Conservation (phyloP, 2,888 invertebrate species). For the Cetonia aurata region DNA sequence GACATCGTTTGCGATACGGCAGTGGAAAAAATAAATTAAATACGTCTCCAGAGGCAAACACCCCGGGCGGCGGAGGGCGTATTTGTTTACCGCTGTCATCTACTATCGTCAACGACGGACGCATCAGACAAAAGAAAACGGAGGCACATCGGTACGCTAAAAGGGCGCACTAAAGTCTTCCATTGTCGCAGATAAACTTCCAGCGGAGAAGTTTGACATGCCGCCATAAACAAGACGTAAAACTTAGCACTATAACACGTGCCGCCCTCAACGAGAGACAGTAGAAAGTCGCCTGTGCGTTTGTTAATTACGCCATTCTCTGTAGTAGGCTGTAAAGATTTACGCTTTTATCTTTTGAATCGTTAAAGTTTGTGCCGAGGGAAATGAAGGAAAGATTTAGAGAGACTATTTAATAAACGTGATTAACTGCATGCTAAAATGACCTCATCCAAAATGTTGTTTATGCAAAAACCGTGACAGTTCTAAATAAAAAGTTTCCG, state of each 20-base stretch:
- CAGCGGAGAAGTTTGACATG: slow-evolving; percentile 6
- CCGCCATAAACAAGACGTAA: slow-evolving; percentile 29
- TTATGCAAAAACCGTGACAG: too few species aligned
- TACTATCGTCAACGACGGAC: background rate
- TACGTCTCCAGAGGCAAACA: slow-evolving; percentile 1
- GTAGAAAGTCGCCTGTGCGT: background rate
- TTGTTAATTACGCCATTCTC: slow-evolving; percentile 21
- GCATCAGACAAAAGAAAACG: slow-evolving; percentile 24
- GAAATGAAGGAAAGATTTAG: too few species aligned
- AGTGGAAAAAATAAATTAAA: background rate
- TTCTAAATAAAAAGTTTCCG: too few species aligned
- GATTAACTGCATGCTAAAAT: too few species aligned
- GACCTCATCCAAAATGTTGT: too few species aligned
- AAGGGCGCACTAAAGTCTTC: slow-evolving; percentile 4
- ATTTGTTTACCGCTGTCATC: background rate
- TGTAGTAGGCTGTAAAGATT: slow-evolving; percentile 10
- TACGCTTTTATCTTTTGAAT: slow-evolving; percentile 31
- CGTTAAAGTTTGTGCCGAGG: slow-evolving; percentile 26
- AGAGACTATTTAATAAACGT: too few species aligned
- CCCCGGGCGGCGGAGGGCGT: background rate
- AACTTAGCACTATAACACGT: slow-evolving; percentile 19
- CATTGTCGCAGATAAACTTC: slow-evolving; percentile 31
- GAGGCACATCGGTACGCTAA: slow-evolving; percentile 2
- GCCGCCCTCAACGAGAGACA: background rate
- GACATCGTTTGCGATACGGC: background rate